phyloP scores from a whole-genome alignment of 2,888 invertebrate species.

The Cosmia trapezina region DNA sequence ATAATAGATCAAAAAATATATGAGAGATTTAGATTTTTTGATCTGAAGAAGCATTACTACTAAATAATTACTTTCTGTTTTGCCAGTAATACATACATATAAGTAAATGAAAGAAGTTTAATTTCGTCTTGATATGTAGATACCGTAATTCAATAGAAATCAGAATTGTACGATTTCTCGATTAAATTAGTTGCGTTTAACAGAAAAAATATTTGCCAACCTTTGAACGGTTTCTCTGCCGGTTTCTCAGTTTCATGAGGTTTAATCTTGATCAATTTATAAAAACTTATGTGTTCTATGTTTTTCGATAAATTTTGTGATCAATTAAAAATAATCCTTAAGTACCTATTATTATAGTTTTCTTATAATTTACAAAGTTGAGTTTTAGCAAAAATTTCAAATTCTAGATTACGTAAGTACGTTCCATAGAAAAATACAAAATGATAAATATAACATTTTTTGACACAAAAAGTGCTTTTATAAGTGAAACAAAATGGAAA shows the following conservation, averaged over 20 bases:
- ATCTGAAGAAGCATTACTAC: neutral
- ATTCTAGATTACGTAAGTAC: neutral
- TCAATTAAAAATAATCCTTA: neutral
- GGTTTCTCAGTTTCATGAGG: constrained; percentile 4
- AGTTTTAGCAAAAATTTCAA: neutral
- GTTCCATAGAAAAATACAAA: neutral
- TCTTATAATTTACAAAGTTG: neutral
- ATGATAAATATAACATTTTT: too few relatives aligned
- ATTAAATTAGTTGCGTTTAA: neutral
- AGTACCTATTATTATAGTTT: too few relatives aligned
- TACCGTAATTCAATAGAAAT: neutral
- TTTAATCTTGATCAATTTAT: neutral
- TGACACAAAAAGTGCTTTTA: neutral
- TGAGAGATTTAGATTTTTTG: neutral
- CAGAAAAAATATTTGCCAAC: neutral
- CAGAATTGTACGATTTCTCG: neutral
- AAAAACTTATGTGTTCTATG: neutral
- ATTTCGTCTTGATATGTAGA: neutral
- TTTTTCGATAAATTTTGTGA: neutral
- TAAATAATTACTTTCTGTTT: neutral
- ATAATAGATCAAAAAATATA: neutral
- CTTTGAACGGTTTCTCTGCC: neutral
- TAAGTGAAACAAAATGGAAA: neutral
- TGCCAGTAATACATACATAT: neutral
- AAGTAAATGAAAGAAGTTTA: neutral